Evolutionary conservation across 1,140 invertebrate species (phyloP).

Genomic region (Ericerus pela): DNA sequence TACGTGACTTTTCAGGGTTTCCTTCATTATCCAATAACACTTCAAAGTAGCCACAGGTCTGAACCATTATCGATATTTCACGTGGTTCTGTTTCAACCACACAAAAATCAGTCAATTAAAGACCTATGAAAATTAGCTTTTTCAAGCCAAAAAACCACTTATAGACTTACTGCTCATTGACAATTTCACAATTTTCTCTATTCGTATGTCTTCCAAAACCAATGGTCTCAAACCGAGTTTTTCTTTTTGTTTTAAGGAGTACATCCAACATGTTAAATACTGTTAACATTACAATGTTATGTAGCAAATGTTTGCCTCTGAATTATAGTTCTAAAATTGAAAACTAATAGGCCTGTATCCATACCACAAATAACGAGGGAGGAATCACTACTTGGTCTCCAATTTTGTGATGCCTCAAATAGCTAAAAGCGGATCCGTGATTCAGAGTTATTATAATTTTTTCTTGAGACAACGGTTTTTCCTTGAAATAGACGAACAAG

Average conservation of each 20-base stretch:
- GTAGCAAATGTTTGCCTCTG: not conserved
- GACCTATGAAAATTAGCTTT: too few relatives aligned
- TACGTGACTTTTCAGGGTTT: too few relatives aligned
- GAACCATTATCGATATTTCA: too few relatives aligned
- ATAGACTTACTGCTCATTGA: too few relatives aligned
- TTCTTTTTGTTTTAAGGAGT: not conserved
- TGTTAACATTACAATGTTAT: not conserved
- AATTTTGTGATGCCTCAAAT: not conserved
- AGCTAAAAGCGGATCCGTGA: not conserved
- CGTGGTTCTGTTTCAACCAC: too few relatives aligned
- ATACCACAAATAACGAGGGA: not conserved
- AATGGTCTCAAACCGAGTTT: not conserved
- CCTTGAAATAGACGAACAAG: too few relatives aligned
- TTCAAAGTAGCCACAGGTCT: too few relatives aligned
- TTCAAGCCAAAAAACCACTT: too few relatives aligned
- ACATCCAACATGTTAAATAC: not conserved
- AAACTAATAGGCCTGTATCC: not conserved
- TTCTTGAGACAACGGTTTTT: not conserved
- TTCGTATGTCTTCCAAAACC: not conserved
- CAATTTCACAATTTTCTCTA: not conserved
- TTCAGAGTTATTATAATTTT: not conserved
- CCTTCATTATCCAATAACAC: too few relatives aligned
- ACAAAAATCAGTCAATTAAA: too few relatives aligned
- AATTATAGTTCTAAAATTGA: not conserved
- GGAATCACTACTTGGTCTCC: not conserved